Conservation (phyloP, 2,797 vertebrate species). For the Leptoclinus maculatus region DNA sequence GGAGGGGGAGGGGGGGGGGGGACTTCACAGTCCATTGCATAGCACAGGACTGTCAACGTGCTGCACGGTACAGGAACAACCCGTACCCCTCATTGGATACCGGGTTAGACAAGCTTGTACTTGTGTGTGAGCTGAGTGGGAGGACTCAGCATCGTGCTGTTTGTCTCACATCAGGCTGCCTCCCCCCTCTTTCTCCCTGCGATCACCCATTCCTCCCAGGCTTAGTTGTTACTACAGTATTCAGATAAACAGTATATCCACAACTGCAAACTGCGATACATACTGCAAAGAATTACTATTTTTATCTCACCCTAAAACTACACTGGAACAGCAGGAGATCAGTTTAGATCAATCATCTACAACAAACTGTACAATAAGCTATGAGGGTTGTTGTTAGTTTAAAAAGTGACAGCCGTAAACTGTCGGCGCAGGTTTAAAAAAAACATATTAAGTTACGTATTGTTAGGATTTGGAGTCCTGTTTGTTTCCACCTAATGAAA, state of each 20-base stretch:
- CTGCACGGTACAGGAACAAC: slow-evolving; percentile 52
- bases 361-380: background rate
- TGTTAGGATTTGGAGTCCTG: background rate
- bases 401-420: too few relatives aligned
- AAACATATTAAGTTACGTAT: too few relatives aligned
- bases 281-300: background rate
- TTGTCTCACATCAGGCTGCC: slow-evolving; percentile 1
- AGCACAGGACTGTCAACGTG: slow-evolving; percentile 45
- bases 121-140: slow-evolving; percentile 7
- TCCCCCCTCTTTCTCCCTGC: background rate
- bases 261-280: background rate
- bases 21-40: slow-evolving; percentile 45
- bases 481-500: background rate
- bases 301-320: background rate
- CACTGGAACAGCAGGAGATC: background rate
- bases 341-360: background rate
- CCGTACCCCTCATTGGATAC: slow-evolving; percentile 18
- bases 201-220: background rate
- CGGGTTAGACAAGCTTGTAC: slow-evolving; percentile 25
- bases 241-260: background rate
- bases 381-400: background rate
- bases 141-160: background rate
- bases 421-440: too few relatives aligned
- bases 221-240: background rate
- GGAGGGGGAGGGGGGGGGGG: too few relatives aligned